These are phyloP conservation scores for Bombus confusus DNA, from an alignment of 1,140 invertebrate species.

Conservation along the genomic window DNA sequence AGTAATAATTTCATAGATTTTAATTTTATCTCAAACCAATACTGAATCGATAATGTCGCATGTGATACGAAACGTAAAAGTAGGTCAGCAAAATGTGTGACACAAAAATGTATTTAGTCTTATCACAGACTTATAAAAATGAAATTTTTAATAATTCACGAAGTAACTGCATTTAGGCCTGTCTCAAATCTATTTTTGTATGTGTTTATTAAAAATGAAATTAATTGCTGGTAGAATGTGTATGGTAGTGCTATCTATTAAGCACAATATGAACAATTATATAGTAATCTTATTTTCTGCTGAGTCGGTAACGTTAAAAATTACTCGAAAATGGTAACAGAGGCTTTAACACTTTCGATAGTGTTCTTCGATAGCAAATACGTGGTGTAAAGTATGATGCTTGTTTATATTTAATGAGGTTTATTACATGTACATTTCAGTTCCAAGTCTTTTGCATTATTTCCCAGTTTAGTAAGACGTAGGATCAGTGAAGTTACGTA, in stretches of 20 bases:
- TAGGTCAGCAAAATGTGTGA: too few relatives aligned
- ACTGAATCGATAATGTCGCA: too few relatives aligned
- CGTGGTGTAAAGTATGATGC: not conserved
- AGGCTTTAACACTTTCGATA: not conserved
- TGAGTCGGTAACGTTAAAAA: not conserved
- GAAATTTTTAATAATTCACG: too few relatives aligned
- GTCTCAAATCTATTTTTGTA: not conserved
- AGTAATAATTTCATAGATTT: too few relatives aligned
- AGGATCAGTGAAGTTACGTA: not conserved
- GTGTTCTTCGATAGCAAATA: not conserved
- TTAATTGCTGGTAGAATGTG: not conserved
- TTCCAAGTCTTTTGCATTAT: not conserved
- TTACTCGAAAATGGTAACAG: not conserved
- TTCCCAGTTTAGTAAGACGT: not conserved
- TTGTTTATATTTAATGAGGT: constrained; percentile 10
- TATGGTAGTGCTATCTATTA: not conserved
- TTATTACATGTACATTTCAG: not conserved
- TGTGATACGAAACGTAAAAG: too few relatives aligned
- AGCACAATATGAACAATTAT: not conserved
- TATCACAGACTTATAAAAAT: too few relatives aligned
- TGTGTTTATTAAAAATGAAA: not conserved
- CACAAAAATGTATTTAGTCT: too few relatives aligned
- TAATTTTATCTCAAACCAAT: too few relatives aligned
- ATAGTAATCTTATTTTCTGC: not conserved
- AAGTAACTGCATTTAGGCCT: not conserved